A percentile compares a stretch with the other conserved stretches of the same genome.
These are phyloP conservation scores for Siniperca chuatsi DNA, from an alignment of 2,113 vertebrate genomes.

Conservation along the genomic window DNA sequence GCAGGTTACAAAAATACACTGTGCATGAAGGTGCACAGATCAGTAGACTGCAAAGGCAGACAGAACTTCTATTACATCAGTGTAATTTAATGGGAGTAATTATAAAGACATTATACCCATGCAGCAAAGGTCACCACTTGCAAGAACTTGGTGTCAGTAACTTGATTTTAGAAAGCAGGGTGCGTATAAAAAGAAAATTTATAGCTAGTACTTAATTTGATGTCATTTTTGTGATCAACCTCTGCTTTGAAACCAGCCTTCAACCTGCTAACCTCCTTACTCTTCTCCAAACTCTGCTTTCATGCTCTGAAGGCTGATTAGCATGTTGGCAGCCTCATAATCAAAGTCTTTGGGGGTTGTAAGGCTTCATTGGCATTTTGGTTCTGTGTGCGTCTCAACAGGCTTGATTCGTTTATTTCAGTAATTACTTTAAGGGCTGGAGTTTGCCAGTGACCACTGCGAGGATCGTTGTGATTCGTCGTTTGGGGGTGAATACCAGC, in stretches of 20 bases:
- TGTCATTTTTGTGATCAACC: slow-evolving; percentile 13
- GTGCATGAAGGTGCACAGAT: neutral
- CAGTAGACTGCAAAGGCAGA: slow-evolving; percentile 19
- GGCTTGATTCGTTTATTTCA: slow-evolving; percentile 56
- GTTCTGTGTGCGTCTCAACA: slow-evolving; percentile 26
- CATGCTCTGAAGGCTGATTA: slow-evolving; percentile 56
- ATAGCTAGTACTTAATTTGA: slow-evolving; percentile 2
- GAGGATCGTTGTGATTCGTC: slow-evolving; percentile 26
- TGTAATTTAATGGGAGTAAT: slow-evolving; percentile 40
- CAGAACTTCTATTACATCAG: slow-evolving; percentile 18
- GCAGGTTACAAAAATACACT: slow-evolving; percentile 20
- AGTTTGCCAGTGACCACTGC: slow-evolving; percentile 30
- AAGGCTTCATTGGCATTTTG: slow-evolving; percentile 46
- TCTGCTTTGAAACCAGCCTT: slow-evolving; percentile 15
- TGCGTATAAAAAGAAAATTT: slow-evolving; percentile 16
- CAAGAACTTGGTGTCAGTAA: slow-evolving; percentile 9
- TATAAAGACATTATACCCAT: slow-evolving; percentile 23
- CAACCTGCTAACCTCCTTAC: slow-evolving; percentile 22
- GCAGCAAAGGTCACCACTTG: neutral
- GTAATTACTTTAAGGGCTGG: slow-evolving; percentile 58
- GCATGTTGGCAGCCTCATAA: slow-evolving; percentile 53
- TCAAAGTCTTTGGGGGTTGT: slow-evolving; percentile 52
- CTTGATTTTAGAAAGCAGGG: slow-evolving; percentile 7
- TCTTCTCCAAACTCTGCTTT: slow-evolving; percentile 23
- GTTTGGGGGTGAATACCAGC: slow-evolving; percentile 5